phyloP scores from a whole-genome alignment of 2,797 vertebrate genomes.

The Sebastes diploproa region DNA sequence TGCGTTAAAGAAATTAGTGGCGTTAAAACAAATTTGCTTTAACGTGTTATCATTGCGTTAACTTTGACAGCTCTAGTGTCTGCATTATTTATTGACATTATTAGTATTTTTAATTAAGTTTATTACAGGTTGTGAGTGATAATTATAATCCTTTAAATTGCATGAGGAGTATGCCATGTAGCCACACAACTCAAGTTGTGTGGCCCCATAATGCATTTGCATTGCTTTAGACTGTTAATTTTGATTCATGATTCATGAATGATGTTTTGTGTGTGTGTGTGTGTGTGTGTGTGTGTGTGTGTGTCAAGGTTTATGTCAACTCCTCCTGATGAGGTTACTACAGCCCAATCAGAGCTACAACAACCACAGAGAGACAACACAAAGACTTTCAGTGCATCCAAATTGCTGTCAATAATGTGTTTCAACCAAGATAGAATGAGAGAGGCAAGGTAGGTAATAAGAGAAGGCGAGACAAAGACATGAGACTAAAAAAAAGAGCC shows the following conservation, averaged over 20 bases:
- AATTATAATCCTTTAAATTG: background rate
- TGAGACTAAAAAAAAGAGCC: background rate
- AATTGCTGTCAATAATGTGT: constrained; percentile 29
- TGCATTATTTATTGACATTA: background rate
- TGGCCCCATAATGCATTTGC: background rate
- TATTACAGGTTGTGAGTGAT: background rate
- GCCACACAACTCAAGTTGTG: no score
- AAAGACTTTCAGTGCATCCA: constrained; percentile 17
- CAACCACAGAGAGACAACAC: background rate
- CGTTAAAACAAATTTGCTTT: no score
- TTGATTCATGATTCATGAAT: background rate
- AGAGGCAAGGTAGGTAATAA: constrained; percentile 22
- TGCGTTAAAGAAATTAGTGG: no score
- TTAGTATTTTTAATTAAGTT: background rate
- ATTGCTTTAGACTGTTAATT: background rate
- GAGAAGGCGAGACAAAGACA: constrained; percentile 23
- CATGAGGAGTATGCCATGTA: background rate
- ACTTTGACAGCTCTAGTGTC: background rate
- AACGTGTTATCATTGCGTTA: no score
- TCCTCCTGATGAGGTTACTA: background rate
- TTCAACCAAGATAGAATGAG: background rate
- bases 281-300: background rate
- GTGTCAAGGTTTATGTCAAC: background rate
- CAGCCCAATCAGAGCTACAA: background rate
- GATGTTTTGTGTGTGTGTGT: background rate